A percentile compares a stretch with the other conserved stretches of the same genome.
phyloP scores from a whole-genome alignment of 2,797 vertebrate genomes.

The Arctocebus calabarensis region DNA sequence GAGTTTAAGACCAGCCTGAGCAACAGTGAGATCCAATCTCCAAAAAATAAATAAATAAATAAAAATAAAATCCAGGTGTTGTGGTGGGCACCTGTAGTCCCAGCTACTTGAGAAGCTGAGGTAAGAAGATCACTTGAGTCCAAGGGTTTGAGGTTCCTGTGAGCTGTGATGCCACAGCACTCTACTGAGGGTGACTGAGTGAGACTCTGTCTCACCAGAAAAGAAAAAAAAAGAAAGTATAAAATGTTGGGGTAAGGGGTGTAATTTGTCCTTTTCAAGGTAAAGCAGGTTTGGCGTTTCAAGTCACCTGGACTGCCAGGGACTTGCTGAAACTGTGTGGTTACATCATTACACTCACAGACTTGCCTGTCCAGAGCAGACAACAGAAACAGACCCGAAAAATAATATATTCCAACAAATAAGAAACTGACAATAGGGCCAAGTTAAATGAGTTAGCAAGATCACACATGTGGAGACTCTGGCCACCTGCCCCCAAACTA shows the following conservation, averaged over 20 bases:
- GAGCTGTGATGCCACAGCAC: no score
- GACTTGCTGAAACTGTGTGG: not conserved
- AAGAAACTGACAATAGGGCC: not conserved
- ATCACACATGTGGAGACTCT: not conserved
- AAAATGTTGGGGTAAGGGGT: not conserved
- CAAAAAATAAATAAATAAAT: no score
- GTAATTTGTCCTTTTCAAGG: not conserved
- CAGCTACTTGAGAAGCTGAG: no score
- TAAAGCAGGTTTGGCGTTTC: not conserved
- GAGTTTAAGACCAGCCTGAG: no score
- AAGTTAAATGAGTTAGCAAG: not conserved
- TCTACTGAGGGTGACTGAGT: no score
- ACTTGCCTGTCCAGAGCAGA: not conserved
- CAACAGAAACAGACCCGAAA: not conserved
- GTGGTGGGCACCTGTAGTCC: no score
- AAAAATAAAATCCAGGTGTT: no score
- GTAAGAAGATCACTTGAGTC: no score
- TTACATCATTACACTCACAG: not conserved
- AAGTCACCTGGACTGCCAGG: not conserved
- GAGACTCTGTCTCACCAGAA: no score
- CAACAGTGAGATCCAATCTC: no score
- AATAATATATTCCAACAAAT: not conserved
- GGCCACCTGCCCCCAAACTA: conserved; percentile 7
- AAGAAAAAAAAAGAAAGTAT: no score
- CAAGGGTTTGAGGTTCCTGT: no score